Evolutionary conservation across 2,113 vertebrate genomes (phyloP), one percentile per base, ranked within the genome.

Genomic region (Pseudorhombus dupliciocellatus): DNA sequence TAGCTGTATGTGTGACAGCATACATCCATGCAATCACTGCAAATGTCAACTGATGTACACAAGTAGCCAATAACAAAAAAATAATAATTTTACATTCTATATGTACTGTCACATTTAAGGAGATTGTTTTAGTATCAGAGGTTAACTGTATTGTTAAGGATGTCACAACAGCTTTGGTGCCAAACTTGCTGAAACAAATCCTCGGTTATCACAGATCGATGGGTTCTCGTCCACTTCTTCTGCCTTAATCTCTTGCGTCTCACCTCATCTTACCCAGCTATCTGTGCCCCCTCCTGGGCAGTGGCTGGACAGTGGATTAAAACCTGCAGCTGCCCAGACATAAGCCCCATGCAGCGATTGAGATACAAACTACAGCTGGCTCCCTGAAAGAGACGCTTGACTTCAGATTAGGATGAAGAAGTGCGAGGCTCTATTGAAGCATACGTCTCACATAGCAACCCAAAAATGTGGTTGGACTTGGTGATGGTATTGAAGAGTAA

Each of bases 271-370:
- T 78, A 81, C 75, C 40, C 20, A 80, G 72, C 80, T 90, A 91
- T 92, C 89, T 89, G 79, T 86, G 80, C 83, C 86, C 87, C 90
- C 87, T 85, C 83, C 88, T 56, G 85, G 77, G 90, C 73, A 42
- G 85, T 77, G 88, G 78, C 88, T 89, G 90, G 87, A 89, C 63
- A 37, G 69, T 87, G 86, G 92, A 89, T 92, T 92, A 93, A 85
- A 51, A 73, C 58, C 73, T 73, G 54, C 24, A 73, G 71, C 52
- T 70, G 75, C 65, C 81, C 50, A 86, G 83, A 85, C 86, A 75
- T 74, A 79, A 90, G 64, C 75, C 81, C 79, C 87, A 90, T 81
- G 85, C 79, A 80, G 78, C 85, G 77, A 77, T 50, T 48, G 79
- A 88, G 83, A 90, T 71, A 66, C 64, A 59, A 85, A 62, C 62